Percentiles rank a stretch among this genome's conserved stretches.
Evolutionary conservation across 2,797 vertebrate genomes (phyloP).

Genomic region (Gallinago nigripennis): DNA sequence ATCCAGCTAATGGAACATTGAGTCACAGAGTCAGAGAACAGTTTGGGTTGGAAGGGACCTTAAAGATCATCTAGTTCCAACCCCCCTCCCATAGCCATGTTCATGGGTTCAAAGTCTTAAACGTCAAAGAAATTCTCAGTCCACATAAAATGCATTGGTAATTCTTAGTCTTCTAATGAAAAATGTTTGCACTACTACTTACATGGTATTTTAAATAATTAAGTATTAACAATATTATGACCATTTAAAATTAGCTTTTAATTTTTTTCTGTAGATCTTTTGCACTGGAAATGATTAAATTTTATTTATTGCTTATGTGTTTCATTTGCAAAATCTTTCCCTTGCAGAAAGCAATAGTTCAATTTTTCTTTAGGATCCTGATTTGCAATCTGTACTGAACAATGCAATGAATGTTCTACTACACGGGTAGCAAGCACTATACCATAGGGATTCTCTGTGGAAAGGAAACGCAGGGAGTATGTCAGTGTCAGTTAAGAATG

Average conservation of each 20-base stretch:
- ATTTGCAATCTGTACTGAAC: not conserved
- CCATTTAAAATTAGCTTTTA: not conserved
- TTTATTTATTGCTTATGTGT: not conserved
- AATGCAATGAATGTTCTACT: not conserved
- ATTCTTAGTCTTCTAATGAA: not conserved
- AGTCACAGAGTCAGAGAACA: not conserved
- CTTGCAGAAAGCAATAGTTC: not conserved
- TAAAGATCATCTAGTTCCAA: too few relatives aligned
- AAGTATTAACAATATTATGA: not conserved
- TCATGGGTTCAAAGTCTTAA: not conserved
- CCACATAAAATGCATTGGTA: not conserved
- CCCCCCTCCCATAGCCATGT: not conserved
- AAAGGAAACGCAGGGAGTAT: not conserved
- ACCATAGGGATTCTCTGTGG: not conserved
- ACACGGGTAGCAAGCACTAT: not conserved
- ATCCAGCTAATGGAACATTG: conserved; percentile 43
- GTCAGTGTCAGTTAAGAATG: not conserved
- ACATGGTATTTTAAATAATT: not conserved
- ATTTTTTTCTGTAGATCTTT: not conserved
- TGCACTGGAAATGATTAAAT: not conserved
- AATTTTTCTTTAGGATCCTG: not conserved
- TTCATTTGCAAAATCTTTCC: not conserved
- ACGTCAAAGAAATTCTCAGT: not conserved
- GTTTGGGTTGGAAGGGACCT: not conserved
- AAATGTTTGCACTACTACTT: not conserved